Conservation (phyloP, 2,113 vertebrate genomes). For the Chionis minor region DNA sequence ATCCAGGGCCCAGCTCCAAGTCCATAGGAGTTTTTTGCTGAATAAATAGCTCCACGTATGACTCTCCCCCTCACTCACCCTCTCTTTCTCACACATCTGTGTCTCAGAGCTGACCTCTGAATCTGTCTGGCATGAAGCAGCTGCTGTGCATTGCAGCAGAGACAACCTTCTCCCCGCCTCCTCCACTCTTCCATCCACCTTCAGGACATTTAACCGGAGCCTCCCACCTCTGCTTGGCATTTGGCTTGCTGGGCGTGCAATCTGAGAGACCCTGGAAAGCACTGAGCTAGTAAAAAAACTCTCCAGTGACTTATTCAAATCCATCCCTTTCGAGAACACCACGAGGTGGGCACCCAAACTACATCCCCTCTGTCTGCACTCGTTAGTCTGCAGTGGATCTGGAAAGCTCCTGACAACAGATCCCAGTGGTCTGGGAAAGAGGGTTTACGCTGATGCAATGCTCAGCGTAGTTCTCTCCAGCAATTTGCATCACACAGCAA, state of each 20-base stretch:
- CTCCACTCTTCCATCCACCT: background rate
- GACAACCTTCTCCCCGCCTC: background rate
- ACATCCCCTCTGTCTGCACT: background rate
- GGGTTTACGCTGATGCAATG: accelerated
- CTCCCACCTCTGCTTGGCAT: background rate
- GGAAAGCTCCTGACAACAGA: background rate
- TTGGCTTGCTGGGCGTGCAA: background rate
- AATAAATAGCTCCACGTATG: background rate
- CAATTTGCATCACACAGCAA: background rate
- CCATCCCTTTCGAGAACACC: background rate
- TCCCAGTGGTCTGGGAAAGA: background rate
- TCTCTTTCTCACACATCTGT: conserved; percentile 20
- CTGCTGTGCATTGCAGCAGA: background rate
- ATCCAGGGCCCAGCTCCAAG: conserved; percentile 10
- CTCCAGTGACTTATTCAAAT: background rate
- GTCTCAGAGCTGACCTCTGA: conserved; percentile 10
- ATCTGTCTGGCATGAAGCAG: background rate
- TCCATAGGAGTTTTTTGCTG: background rate
- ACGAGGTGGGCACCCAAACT: background rate
- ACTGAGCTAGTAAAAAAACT: background rate
- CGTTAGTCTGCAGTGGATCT: accelerated
- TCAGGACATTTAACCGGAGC: background rate
- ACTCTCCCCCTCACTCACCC: background rate
- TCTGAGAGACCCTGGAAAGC: background rate
- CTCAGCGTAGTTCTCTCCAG: accelerated